Evolutionary conservation across 1,140 invertebrate species (phyloP).

Genomic region (Monomorium pharaonis): DNA sequence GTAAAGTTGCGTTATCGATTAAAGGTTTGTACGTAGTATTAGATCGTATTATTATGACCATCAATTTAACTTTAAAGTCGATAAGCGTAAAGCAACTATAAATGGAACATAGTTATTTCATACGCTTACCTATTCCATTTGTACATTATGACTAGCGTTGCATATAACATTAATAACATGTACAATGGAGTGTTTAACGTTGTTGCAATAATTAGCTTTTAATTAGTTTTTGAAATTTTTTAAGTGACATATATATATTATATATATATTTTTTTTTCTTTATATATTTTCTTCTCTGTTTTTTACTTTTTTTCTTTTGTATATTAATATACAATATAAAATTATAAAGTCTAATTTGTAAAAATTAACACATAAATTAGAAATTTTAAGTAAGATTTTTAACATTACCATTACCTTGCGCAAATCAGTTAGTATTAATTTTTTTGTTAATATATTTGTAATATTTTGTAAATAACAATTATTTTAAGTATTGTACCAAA

Average conservation of each 20-base stretch:
- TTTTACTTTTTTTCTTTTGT: background rate
- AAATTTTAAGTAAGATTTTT: background rate
- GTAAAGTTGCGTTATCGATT: constrained; percentile 14
- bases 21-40: constrained; percentile 12
- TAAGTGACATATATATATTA: background rate
- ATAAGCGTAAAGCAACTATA: constrained; percentile 44
- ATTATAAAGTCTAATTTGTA: background rate
- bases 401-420: background rate
- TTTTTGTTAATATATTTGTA: background rate
- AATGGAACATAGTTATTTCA: constrained; percentile 22
- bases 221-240: background rate
- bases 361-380: background rate
- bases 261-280: background rate
- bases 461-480: background rate
- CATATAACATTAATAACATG: constrained; percentile 10
- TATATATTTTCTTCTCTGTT: background rate
- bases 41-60: background rate
- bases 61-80: constrained; percentile 46
- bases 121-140: background rate
- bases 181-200: background rate
- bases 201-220: background rate
- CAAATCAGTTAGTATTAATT: background rate
- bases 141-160: background rate
- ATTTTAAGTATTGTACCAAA: background rate
- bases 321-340: background rate